Conservation (phyloP, 2,113 vertebrate species). For the Cololabis saira region DNA sequence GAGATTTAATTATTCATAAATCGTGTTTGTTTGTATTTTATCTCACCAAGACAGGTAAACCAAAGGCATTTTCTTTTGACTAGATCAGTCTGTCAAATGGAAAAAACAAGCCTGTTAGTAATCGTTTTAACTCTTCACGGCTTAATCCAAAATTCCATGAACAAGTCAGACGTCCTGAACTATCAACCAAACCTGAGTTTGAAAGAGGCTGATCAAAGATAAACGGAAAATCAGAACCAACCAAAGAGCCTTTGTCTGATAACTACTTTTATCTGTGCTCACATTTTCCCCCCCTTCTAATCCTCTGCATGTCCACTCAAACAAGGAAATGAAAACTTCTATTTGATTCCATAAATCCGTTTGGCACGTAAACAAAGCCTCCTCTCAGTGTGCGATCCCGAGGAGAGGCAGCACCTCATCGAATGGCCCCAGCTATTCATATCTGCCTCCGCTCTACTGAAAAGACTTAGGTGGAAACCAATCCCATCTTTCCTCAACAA, state of each 20-base stretch:
- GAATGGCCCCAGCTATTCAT: constrained; percentile 78
- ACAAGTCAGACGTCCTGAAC: constrained; percentile 9
- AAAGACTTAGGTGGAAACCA: constrained; percentile 73
- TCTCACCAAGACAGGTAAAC: no score
- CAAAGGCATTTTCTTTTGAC: no score
- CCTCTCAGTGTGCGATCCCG: constrained; percentile 72
- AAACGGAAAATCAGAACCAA: constrained; percentile 59
- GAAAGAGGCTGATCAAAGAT: constrained; percentile 58
- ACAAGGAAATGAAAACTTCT: constrained; percentile 81
- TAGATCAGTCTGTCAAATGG: no score
- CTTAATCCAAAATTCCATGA: constrained; percentile 13
- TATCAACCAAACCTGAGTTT: constrained; percentile 41
- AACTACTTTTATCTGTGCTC: constrained; percentile 66
- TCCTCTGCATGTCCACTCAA: constrained; percentile 69
- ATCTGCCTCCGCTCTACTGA: constrained; percentile 67
- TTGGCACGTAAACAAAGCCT: constrained; percentile 80
- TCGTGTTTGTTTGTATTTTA: no score
- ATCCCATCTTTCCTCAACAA: constrained; percentile 74
- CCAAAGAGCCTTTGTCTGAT: constrained; percentile 68
- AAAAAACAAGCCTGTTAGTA: not conserved
- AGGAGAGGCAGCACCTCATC: constrained; percentile 72
- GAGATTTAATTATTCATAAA: no score
- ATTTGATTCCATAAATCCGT: constrained; percentile 81
- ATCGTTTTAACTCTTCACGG: not conserved
- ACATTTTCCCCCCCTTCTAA: constrained; percentile 67